Percentiles rank a stretch among this genome's conserved stretches.
Evolutionary conservation across 1,140 invertebrate species (phyloP).

Genomic region (Eumeta japonica): DNA sequence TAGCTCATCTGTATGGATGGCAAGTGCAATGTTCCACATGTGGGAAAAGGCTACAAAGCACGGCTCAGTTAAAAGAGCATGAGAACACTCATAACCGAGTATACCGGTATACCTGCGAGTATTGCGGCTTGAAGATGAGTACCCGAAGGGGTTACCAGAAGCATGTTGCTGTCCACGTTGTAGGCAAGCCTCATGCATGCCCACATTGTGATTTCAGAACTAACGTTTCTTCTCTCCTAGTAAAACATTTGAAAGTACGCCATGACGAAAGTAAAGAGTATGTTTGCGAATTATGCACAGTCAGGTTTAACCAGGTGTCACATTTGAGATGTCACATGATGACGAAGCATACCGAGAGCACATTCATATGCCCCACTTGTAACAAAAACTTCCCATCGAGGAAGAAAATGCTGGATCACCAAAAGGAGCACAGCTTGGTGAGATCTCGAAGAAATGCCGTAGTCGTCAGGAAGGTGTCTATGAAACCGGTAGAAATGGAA

Average conservation of each 20-base stretch:
- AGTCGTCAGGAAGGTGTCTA: no score
- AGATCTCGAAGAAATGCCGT: no score
- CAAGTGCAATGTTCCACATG: constrained; percentile 19
- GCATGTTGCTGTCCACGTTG: constrained; percentile 9
- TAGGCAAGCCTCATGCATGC: not conserved
- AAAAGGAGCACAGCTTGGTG: not conserved
- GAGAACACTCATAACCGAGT: constrained; percentile 18
- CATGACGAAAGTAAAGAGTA: no score
- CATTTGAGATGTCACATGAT: not conserved
- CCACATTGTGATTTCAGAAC: no score
- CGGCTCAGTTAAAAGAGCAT: constrained; percentile 16
- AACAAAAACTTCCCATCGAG: not conserved
- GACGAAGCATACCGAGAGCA: not conserved
- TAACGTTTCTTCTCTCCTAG: no score
- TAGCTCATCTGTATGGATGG: constrained; percentile 8
- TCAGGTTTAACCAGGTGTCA: not conserved
- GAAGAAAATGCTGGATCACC: not conserved
- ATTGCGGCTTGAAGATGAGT: constrained; percentile 17
- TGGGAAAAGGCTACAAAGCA: constrained; percentile 16
- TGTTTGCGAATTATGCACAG: no score
- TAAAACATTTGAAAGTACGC: no score
- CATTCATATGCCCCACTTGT: not conserved
- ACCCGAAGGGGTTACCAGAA: constrained; percentile 17
- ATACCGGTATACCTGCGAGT: constrained; percentile 12
- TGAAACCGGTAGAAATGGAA: no score